phyloP scores from a whole-genome alignment of 2,113 vertebrate genomes.

The Pedionomus torquatus region DNA sequence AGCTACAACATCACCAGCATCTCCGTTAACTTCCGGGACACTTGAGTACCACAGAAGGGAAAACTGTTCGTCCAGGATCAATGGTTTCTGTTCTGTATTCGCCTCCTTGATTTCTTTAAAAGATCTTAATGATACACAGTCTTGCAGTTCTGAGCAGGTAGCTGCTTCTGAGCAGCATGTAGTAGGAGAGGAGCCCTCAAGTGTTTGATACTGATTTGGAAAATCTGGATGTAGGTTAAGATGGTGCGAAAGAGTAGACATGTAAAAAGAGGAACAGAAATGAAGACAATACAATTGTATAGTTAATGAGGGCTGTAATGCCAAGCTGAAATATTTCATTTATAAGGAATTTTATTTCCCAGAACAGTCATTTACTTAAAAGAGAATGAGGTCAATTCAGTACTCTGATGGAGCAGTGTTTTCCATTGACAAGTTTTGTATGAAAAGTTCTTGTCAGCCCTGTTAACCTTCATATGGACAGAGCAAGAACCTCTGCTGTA shows the following conservation, averaged over 20 bases:
- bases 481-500: fast-evolving
- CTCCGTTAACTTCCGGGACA: too few species aligned
- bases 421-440: neutral
- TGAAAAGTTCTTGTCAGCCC: neutral
- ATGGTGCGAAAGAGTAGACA: neutral
- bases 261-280: neutral
- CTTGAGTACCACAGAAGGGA: neutral
- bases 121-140: neutral
- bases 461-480: neutral
- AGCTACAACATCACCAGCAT: too few species aligned
- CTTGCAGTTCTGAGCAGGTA: neutral
- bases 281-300: neutral
- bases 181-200: neutral
- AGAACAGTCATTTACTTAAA: neutral
- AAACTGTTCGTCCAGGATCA: neutral
- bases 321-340: neutral
- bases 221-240: neutral
- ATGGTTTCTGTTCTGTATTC: neutral
- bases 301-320: neutral
- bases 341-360: neutral
- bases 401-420: neutral
- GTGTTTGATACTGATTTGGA: neutral
- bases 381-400: neutral
- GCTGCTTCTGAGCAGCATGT: neutral
- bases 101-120: neutral